Evolutionary conservation across 2,113 vertebrate species (phyloP), one percentile per base, ranked within the genome.

Genomic region (Empidonax alnorum): DNA sequence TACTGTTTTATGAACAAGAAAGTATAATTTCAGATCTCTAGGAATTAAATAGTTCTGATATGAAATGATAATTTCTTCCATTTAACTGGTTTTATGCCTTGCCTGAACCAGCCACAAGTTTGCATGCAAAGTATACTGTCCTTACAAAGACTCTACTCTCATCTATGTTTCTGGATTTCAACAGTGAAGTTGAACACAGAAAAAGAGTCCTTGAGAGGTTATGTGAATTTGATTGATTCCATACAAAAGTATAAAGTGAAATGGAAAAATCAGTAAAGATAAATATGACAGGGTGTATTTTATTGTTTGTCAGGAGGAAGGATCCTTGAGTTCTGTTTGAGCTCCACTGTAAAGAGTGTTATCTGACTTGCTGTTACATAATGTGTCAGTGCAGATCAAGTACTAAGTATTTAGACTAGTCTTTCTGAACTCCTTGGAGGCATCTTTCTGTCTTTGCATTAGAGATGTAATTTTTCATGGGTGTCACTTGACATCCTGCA

Each of bases 251-350:
- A 44, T 8, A 22, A 72, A 73, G 3, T 20, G 13, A 89, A 61
- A 61, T 41, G 20, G 5, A 25, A 83, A 39, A 81, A 75, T 33
- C 62, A 28, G 14, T 20, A 15, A 82, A 82, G 12, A n/a, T 44
- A 61, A 62, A 58, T 67, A n/a, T 0, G 2, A 12, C 21, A 50
- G 10, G 7, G 8, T 0, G 0, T 16, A 30, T 73, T 71, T 41
- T 75, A 41, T 8, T 27, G 19, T 73, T 73, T 9, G 0, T 52
- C 37, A n/a, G 52, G 7, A 42, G 28, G 16, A 81, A 78, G 20
- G n/a, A 53, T 55, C 14, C 20, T 66, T 74, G 37, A 24, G 3
- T 69, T 81, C 50, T 59, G 3, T 18, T 46, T 35, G 31, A 84
- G 13, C 3, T 12, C 7, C 10, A 23, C 8, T 41, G 17, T 62